Evolutionary conservation across 2,888 invertebrate species (phyloP).

Genomic region (Chrysolina haemoptera): DNA sequence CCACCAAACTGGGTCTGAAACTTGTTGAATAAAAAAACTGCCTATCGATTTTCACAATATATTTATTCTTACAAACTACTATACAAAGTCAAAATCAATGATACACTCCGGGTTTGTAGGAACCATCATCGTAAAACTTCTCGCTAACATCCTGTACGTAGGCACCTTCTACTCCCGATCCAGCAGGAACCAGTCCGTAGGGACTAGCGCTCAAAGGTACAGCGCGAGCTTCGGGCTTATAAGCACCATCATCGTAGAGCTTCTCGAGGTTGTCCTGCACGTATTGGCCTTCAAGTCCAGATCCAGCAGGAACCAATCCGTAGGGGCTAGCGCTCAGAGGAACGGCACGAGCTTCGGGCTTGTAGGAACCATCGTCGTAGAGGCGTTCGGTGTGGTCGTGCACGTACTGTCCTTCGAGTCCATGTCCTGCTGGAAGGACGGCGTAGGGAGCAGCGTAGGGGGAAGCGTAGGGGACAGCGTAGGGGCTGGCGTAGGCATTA

Average conservation of each 20-base stretch:
- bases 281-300: constrained; percentile 61
- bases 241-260: constrained; percentile 63
- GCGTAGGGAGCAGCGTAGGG: constrained; percentile 46
- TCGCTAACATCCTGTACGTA: constrained; percentile 61
- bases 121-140: constrained; percentile 61
- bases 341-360: constrained; percentile 51
- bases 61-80: constrained; percentile 38
- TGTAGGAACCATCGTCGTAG: constrained; percentile 63
- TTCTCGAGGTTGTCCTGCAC: constrained; percentile 59
- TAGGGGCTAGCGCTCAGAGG: constrained; percentile 53
- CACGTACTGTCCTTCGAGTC: constrained; percentile 59
- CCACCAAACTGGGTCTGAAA: neutral
- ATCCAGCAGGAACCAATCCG: constrained; percentile 55
- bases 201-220: constrained; percentile 55
- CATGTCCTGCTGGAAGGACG: constrained; percentile 50
- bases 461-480: constrained; percentile 39
- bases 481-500: constrained; percentile 43
- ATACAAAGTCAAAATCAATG: constrained; percentile 41
- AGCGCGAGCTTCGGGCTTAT: constrained; percentile 56
- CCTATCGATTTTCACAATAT: constrained; percentile 7
- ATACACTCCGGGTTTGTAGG: constrained; percentile 59
- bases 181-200: constrained; percentile 56
- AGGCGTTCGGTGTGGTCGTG: constrained; percentile 58
- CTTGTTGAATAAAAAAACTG: neutral
- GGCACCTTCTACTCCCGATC: constrained; percentile 58